These are phyloP conservation scores for Carlito syrichta DNA, from an alignment of 2,113 vertebrate species.

Conservation along the genomic window DNA sequence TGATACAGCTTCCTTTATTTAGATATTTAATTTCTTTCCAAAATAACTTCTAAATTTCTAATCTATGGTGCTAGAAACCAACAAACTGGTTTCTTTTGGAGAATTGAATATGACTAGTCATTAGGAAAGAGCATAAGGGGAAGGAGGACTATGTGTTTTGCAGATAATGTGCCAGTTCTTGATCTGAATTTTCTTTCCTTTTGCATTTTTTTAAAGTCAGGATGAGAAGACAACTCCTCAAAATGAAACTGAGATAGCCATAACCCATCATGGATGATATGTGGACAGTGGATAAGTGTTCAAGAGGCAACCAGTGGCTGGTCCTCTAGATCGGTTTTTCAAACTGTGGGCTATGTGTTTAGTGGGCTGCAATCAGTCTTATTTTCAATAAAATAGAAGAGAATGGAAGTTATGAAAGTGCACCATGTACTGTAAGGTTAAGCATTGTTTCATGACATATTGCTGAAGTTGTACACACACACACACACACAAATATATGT, in stretches of 20 bases:
- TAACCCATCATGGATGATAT: not conserved
- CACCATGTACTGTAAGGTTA: not conserved
- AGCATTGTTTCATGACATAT: not conserved
- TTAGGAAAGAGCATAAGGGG: not conserved
- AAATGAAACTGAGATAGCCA: not conserved
- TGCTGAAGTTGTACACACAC: not conserved
- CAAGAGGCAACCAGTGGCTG: not conserved
- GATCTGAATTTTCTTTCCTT: not conserved
- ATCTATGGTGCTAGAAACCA: not conserved
- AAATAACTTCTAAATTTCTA: not conserved
- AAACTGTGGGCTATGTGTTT: not conserved
- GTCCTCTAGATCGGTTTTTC: not conserved
- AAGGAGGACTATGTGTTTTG: not conserved
- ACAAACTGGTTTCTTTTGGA: not conserved
- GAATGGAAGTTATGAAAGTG: not conserved
- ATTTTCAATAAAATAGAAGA: not conserved
- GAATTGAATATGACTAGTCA: not conserved
- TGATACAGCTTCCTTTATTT: not conserved
- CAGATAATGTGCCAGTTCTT: not conserved
- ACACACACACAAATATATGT: not conserved
- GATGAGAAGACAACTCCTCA: not conserved
- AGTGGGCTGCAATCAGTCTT: not conserved
- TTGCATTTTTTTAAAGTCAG: not conserved
- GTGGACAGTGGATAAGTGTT: not conserved
- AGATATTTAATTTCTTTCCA: not conserved